Evolutionary conservation across 2,113 vertebrate species (phyloP).

Genomic region (Albula glossodonta): DNA sequence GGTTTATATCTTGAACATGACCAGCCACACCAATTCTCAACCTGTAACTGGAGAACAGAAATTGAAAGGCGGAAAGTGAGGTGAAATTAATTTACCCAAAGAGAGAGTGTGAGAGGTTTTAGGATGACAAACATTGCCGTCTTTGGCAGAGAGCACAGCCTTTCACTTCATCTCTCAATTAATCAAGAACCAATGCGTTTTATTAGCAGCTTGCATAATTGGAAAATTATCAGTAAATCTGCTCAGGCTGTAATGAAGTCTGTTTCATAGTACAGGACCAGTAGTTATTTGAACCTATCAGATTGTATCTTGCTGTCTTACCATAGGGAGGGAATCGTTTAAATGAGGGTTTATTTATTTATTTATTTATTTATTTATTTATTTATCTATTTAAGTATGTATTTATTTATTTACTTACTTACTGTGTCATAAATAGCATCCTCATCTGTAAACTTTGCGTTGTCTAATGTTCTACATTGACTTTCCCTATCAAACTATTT

Average conservation of each 20-base stretch:
- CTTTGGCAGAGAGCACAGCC: background rate
- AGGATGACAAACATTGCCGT: background rate
- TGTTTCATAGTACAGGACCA: background rate
- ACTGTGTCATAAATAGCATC: too few species aligned
- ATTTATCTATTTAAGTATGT: too few species aligned
- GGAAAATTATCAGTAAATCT: conserved; percentile 30
- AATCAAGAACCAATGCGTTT: background rate
- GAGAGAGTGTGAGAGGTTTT: conserved; percentile 10
- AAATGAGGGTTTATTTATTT: background rate
- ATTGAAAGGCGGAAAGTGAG: background rate
- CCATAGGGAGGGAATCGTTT: background rate
- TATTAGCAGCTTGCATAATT: conserved; percentile 20
- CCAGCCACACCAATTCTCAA: background rate
- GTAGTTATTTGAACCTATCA: conserved; percentile 2
- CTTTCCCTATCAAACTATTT: too few species aligned
- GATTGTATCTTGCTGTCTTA: background rate
- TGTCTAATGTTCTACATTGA: too few species aligned
- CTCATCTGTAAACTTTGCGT: too few species aligned
- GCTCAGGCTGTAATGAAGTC: background rate
- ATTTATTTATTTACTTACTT: too few species aligned
- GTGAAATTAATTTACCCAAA: conserved; percentile 1
- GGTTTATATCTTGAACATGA: background rate
- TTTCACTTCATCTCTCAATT: background rate
- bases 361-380: too few species aligned
- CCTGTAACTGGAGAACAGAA: background rate